Conservation (phyloP, 1,140 invertebrate species). For the Rhynchophorus ferrugineus region DNA sequence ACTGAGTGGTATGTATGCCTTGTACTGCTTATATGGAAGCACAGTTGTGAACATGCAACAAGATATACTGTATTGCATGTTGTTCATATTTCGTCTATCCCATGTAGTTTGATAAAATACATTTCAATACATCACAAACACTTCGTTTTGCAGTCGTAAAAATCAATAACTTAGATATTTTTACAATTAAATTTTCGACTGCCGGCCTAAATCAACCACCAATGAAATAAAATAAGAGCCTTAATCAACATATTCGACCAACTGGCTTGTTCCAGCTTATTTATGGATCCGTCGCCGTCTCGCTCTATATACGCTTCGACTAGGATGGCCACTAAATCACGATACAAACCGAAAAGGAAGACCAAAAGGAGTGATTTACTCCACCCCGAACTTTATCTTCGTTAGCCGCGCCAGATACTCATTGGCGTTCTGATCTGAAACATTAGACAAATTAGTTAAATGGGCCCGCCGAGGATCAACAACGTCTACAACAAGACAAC, state of each 20-base stretch:
- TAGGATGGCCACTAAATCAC: conserved; percentile 19
- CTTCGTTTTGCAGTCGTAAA: no score
- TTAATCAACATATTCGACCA: neutral
- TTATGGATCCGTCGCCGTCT: conserved; percentile 1
- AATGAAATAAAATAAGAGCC: no score
- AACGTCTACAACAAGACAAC: conserved; percentile 25
- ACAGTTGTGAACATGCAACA: no score
- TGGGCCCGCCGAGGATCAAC: conserved; percentile 31
- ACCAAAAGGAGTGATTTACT: conserved; percentile 18
- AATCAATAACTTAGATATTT: no score
- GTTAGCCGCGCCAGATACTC: conserved; percentile 24
- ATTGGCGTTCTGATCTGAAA: conserved; percentile 27
- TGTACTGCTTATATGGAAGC: no score
- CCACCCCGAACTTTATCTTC: conserved; percentile 28
- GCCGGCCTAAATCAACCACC: neutral
- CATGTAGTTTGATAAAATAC: no score
- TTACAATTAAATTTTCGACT: neutral
- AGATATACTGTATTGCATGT: no score
- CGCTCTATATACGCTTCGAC: conserved; percentile 17
- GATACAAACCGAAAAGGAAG: conserved; percentile 19
- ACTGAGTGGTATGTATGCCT: no score
- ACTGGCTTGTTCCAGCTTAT: neutral
- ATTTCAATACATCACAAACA: no score
- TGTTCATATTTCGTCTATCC: no score
- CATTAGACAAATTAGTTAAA: conserved; percentile 34